Conservation (phyloP, 2,888 invertebrate species). For the Scrobipalpa atriplicella region DNA sequence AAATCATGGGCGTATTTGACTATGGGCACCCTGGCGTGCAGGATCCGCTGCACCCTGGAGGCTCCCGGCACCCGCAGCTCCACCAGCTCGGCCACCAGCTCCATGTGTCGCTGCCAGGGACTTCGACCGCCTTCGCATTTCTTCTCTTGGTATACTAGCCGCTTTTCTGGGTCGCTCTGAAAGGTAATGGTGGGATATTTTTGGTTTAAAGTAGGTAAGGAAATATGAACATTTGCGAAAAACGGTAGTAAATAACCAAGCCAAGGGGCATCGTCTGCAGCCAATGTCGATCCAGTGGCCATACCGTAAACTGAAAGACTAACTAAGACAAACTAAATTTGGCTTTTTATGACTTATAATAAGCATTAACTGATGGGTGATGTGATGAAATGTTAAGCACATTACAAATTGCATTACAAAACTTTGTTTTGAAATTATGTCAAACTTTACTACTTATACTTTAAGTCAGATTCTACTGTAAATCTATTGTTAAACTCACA, state of each 20-base stretch:
- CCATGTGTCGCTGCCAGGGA: constrained; percentile 88
- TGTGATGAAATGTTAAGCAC: too few relatives aligned
- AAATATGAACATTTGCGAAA: too few relatives aligned
- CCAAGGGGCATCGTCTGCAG: too few relatives aligned
- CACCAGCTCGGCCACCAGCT: constrained; percentile 87
- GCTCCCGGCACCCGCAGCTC: constrained; percentile 89
- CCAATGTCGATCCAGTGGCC: too few relatives aligned
- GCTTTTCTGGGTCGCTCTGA: constrained; percentile 48
- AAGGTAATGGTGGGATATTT: not conserved
- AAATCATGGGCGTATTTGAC: constrained; percentile 91
- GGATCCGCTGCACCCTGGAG: constrained; percentile 86
- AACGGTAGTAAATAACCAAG: too few relatives aligned
- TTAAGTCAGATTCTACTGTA: not conserved
- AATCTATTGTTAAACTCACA: not conserved
- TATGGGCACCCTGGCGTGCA: constrained; percentile 94
- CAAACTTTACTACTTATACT: not conserved
- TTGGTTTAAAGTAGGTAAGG: too few relatives aligned
- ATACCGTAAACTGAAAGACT: too few relatives aligned
- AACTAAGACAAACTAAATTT: too few relatives aligned
- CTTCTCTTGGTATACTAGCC: constrained; percentile 70
- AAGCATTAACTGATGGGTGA: too few relatives aligned
- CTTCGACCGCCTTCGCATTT: constrained; percentile 74
- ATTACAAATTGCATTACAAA: too few relatives aligned
- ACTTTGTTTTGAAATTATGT: too few relatives aligned
- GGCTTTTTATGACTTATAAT: too few relatives aligned